phyloP scores from a whole-genome alignment of 2,888 invertebrate genomes.

The Brenthis daphne region DNA sequence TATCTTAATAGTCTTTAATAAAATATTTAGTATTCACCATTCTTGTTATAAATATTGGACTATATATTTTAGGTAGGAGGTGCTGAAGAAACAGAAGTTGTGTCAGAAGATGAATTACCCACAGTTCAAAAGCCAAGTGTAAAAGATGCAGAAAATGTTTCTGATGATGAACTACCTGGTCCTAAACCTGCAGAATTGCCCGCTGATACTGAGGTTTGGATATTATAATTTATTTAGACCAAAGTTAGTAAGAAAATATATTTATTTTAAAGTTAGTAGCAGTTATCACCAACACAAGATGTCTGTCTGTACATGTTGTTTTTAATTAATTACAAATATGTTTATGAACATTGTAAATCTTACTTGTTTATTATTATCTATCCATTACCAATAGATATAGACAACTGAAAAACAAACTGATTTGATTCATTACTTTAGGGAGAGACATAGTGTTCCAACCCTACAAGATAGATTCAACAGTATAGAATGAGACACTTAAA shows the following conservation, averaged over 20 bases:
- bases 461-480: no score
- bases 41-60: background rate
- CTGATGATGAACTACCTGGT: conserved; percentile 88
- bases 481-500: no score
- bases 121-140: conserved; percentile 88
- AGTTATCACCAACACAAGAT: no score
- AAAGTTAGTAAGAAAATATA: background rate
- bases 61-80: conserved; percentile 60
- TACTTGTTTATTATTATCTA: no score
- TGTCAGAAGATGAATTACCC: conserved; percentile 92
- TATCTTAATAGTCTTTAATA: background rate
- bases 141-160: conserved; percentile 92
- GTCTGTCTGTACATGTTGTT: no score
- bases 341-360: no score
- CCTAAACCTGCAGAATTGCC: conserved; percentile 87
- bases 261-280: background rate
- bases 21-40: background rate
- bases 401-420: no score
- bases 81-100: conserved; percentile 91
- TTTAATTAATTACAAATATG: no score
- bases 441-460: no score
- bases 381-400: no score
- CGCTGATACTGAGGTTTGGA: conserved; percentile 85
- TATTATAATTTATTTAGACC: conserved; percentile 5
- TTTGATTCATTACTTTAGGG: no score